phyloP scores from a whole-genome alignment of 2,888 invertebrate species.

The Drepana falcataria region DNA sequence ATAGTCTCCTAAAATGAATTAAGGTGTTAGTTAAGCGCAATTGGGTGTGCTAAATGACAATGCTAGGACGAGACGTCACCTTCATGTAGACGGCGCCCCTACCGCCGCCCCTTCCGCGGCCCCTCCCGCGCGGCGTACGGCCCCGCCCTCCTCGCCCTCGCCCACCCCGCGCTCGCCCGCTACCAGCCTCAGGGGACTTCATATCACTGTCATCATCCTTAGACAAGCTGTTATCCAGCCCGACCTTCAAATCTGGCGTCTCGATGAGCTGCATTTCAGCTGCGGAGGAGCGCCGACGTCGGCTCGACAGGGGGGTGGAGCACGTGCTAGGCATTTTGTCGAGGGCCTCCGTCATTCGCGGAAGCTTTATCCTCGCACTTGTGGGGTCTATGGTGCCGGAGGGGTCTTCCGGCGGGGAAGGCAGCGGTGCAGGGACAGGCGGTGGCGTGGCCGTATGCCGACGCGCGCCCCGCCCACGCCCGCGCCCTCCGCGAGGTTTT shows the following conservation, averaged over 20 bases:
- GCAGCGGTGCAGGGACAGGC: slow-evolving; percentile 15
- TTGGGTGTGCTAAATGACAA: neutral
- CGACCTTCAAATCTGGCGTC: slow-evolving; percentile 33
- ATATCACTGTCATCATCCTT: slow-evolving; percentile 42
- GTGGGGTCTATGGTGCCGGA: slow-evolving; percentile 56
- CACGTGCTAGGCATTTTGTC: slow-evolving; percentile 59
- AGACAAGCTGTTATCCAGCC: slow-evolving; percentile 21
- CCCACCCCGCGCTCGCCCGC: slow-evolving; percentile 26
- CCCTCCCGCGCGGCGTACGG: slow-evolving; percentile 43
- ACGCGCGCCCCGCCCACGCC: slow-evolving; percentile 56
- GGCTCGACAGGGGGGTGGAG: slow-evolving; percentile 54
- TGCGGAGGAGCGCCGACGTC: slow-evolving; percentile 40
- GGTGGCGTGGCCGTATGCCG: slow-evolving; percentile 24
- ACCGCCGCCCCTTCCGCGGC: slow-evolving; percentile 64
- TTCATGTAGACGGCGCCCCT: slow-evolving; percentile 54
- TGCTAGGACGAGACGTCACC: slow-evolving; percentile 15
- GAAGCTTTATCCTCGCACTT: slow-evolving; percentile 65
- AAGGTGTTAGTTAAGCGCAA: neutral
- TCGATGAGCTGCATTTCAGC: slow-evolving; percentile 10
- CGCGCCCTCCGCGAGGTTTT: slow-evolving; percentile 56
- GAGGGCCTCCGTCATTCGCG: slow-evolving; percentile 69
- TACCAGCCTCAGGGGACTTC: slow-evolving; percentile 38
- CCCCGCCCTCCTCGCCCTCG: slow-evolving; percentile 37
- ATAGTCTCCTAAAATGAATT: slow-evolving; percentile 59
- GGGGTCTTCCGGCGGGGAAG: slow-evolving; percentile 9